These are phyloP conservation scores for Zaprionus obscuricornis DNA, from an alignment of 2,888 invertebrate genomes.

Conservation along the genomic window DNA sequence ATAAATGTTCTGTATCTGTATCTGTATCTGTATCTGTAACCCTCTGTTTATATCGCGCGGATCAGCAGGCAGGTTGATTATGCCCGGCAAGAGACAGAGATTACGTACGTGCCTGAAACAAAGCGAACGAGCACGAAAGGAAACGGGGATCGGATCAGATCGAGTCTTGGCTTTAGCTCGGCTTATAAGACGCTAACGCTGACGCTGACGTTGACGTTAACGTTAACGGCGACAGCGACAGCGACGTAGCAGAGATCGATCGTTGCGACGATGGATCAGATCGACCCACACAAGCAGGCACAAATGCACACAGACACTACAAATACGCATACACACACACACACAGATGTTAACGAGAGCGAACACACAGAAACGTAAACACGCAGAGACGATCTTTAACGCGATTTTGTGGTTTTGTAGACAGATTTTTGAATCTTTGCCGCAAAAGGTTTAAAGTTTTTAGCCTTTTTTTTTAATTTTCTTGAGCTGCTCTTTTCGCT, in stretches of 20 bases:
- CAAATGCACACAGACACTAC: conserved; percentile 23
- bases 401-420: conserved; percentile 72
- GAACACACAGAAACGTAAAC: conserved; percentile 6
- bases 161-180: conserved; percentile 60
- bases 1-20: conserved; percentile 22
- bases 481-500: conserved; percentile 31
- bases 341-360: conserved; percentile 22
- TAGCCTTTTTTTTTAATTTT: conserved; percentile 11
- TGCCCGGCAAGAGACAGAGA: conserved; percentile 48
- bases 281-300: conserved; percentile 42
- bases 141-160: conserved; percentile 39
- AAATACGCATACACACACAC: conserved; percentile 5
- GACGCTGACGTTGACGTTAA: conserved; percentile 25
- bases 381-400: conserved; percentile 58
- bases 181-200: conserved; percentile 66
- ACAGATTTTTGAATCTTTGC: conserved; percentile 50
- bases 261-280: conserved; percentile 63
- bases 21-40: conserved; percentile 41
- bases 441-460: conserved; percentile 40
- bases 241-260: conserved; percentile 57
- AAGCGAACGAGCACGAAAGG: conserved; percentile 62
- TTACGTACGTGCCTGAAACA: conserved; percentile 78
- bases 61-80: conserved; percentile 77
- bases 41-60: conserved; percentile 60
- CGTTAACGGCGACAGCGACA: conserved; percentile 35